Evolutionary conservation across 2,888 invertebrate species (phyloP).

Genomic region (Hemithea aestivaria): DNA sequence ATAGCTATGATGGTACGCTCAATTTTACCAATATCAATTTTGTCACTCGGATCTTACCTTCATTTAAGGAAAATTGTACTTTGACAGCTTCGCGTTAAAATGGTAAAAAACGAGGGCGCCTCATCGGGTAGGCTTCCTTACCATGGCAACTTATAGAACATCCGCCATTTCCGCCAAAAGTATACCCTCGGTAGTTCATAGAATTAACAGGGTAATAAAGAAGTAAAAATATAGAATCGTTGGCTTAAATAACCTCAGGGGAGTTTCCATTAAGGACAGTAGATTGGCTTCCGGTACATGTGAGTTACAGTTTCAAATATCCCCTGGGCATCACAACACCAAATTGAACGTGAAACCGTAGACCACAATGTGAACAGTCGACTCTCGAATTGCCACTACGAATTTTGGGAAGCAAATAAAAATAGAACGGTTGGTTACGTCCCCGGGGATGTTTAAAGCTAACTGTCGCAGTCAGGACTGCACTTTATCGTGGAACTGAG

Average conservation of each 20-base stretch:
- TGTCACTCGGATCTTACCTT: no score
- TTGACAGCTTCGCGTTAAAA: no score
- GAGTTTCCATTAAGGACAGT: constrained; percentile 25
- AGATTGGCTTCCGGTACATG: neutral
- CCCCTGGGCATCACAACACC: constrained; percentile 27
- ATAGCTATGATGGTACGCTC: no score
- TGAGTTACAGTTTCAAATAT: constrained; percentile 16
- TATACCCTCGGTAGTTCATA: no score
- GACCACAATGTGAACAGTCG: neutral
- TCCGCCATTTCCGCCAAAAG: no score
- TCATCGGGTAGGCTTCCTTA: no score
- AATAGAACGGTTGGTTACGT: neutral
- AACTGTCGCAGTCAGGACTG: constrained; percentile 7
- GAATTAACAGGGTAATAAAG: constrained; percentile 17
- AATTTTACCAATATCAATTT: no score
- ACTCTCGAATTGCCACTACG: constrained; percentile 2
- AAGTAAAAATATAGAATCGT: constrained; percentile 14
- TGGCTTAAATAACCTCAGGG: constrained; percentile 24
- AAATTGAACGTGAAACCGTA: constrained; percentile 21
- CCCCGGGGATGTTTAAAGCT: constrained; percentile 9
- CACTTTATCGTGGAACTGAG: constrained; percentile 6
- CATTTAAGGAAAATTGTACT: no score
- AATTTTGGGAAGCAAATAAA: constrained; percentile 7
- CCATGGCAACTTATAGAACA: no score
- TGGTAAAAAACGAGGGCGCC: no score